phyloP scores from a whole-genome alignment of 2,888 invertebrate genomes.

The Norana najaformis region DNA sequence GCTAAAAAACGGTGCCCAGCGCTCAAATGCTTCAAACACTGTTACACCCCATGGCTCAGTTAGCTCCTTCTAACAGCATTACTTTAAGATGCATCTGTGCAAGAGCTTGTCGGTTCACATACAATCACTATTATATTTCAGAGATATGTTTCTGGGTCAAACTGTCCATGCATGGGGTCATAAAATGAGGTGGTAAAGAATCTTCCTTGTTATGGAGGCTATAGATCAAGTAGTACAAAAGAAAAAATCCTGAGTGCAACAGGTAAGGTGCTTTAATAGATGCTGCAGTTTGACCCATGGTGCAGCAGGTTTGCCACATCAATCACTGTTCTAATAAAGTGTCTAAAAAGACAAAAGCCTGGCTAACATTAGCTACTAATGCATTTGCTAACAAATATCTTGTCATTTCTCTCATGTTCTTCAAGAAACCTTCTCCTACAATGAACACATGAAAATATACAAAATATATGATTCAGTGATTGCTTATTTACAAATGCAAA shows the following conservation, averaged over 20 bases:
- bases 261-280: background rate
- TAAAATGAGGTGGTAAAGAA: background rate
- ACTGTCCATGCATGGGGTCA: background rate
- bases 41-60: background rate
- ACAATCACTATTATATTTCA: background rate
- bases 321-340: background rate
- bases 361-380: background rate
- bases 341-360: background rate
- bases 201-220: background rate
- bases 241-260: background rate
- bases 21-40: background rate
- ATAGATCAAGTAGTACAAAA: background rate
- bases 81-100: too few relatives aligned
- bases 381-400: conserved; percentile 4
- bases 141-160: background rate
- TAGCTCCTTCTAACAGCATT: background rate
- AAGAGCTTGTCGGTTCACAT: too few relatives aligned
- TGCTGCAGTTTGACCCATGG: background rate
- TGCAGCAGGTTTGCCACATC: background rate
- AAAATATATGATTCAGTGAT: background rate
- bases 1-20: background rate
- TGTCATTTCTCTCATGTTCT: background rate
- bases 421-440: conserved; percentile 16
- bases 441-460: background rate
- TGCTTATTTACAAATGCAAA: background rate